Evolutionary conservation across 2,888 invertebrate species (phyloP).

Genomic region (Congeria kusceri): DNA sequence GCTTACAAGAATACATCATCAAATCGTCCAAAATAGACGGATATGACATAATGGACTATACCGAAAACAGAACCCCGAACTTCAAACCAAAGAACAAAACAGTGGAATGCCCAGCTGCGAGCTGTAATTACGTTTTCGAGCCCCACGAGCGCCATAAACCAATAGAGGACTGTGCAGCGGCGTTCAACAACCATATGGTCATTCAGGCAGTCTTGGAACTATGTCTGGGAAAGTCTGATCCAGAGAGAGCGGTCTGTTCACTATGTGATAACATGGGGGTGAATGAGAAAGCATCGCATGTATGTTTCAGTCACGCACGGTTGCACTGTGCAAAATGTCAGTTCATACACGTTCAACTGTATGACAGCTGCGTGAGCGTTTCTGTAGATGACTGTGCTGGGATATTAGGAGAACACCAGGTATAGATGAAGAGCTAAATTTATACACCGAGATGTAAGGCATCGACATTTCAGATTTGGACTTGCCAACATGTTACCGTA

Average conservation of each 20-base stretch:
- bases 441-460: too few species aligned
- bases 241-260: not conserved
- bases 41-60: not conserved
- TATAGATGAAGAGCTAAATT: too few species aligned
- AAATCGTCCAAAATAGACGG: too few species aligned
- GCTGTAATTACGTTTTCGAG: not conserved
- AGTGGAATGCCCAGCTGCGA: not conserved
- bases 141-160: not conserved
- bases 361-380: not conserved
- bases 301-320: not conserved
- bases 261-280: not conserved
- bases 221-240: not conserved
- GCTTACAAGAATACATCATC: conserved; percentile 11
- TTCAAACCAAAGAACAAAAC: not conserved
- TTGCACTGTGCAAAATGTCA: not conserved
- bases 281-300: not conserved
- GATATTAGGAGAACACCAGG: too few species aligned
- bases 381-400: too few species aligned
- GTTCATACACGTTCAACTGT: not conserved
- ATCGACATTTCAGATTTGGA: too few species aligned
- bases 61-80: not conserved
- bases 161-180: not conserved
- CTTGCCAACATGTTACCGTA: too few species aligned
- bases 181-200: not conserved
- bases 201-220: not conserved